Percentiles rank a stretch among this genome's conserved stretches.
These are phyloP conservation scores for Plusia festucae DNA, from an alignment of 2,888 invertebrate genomes.

Conservation along the genomic window DNA sequence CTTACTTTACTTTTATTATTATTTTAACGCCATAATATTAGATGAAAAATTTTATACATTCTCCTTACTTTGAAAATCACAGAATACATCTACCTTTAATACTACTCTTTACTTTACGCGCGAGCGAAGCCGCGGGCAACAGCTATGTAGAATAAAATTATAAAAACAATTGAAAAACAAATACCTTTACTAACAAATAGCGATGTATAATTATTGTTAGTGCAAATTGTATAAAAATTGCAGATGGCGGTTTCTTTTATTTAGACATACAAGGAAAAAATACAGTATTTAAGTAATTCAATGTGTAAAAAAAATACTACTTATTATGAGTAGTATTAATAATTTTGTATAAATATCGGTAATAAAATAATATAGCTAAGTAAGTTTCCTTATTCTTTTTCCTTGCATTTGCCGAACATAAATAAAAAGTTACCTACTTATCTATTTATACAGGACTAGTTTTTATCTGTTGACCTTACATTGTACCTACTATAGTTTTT, in stretches of 20 bases:
- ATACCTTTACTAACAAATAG: neutral
- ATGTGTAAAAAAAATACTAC: neutral
- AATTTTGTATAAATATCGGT: neutral
- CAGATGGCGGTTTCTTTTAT: neutral
- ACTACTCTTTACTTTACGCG: too few relatives aligned
- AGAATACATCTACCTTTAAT: too few relatives aligned
- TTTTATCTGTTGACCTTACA: constrained; percentile 14
- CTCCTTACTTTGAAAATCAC: too few relatives aligned
- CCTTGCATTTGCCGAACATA: too few relatives aligned
- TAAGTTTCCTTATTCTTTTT: constrained; percentile 32
- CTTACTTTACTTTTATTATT: too few relatives aligned
- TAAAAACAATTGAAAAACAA: neutral
- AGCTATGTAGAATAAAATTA: neutral
- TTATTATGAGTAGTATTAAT: neutral
- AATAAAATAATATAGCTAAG: neutral
- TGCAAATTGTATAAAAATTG: neutral
- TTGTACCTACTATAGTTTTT: neutral
- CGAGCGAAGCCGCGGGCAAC: too few relatives aligned
- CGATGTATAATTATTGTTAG: neutral
- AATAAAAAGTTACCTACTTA: constrained; percentile 8
- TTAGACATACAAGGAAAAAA: neutral
- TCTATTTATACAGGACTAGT: constrained; percentile 9
- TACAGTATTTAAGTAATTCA: neutral
- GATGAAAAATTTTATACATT: too few relatives aligned
- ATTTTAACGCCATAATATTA: too few relatives aligned